Evolutionary conservation across 2,888 invertebrate genomes (phyloP).

Genomic region (Amblyjoppa proteus): DNA sequence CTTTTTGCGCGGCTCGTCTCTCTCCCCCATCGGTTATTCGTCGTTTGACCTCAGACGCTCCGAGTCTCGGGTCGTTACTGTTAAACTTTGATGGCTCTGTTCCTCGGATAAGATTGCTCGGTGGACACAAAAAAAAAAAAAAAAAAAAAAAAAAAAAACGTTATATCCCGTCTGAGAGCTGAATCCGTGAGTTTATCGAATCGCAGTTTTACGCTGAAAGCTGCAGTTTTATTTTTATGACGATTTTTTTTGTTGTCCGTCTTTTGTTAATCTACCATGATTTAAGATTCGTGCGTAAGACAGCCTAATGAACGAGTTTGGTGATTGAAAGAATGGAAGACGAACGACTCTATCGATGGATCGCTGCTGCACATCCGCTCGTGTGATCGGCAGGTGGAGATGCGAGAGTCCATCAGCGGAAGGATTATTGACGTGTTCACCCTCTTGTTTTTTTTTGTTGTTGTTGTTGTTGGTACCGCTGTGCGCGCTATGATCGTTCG

Average conservation of each 20-base stretch:
- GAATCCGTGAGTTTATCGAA: background rate
- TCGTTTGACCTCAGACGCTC: constrained; percentile 13
- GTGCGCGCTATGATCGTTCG: constrained; percentile 44
- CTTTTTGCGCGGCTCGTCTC: constrained; percentile 9
- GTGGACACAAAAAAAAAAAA: background rate
- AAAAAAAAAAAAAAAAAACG: background rate
- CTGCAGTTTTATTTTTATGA: background rate
- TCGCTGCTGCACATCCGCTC: background rate
- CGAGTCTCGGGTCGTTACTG: background rate
- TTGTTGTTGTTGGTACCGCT: background rate
- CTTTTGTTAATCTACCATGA: background rate
- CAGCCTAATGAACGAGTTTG: background rate
- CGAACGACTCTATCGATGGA: background rate
- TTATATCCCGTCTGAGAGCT: background rate
- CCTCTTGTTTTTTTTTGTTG: background rate
- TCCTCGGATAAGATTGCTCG: constrained; percentile 12
- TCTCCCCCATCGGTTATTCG: constrained; percentile 37
- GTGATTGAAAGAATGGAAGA: background rate
- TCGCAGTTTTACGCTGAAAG: background rate
- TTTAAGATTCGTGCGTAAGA: background rate
- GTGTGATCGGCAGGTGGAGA: background rate
- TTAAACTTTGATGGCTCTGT: constrained; percentile 16
- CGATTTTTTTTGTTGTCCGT: background rate
- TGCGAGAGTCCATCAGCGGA: constrained; percentile 8
- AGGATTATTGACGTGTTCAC: constrained; percentile 13